Evolutionary conservation across 2,113 vertebrate species (phyloP), one percentile per base, ranked within the genome.

Genomic region (Naja naja): DNA sequence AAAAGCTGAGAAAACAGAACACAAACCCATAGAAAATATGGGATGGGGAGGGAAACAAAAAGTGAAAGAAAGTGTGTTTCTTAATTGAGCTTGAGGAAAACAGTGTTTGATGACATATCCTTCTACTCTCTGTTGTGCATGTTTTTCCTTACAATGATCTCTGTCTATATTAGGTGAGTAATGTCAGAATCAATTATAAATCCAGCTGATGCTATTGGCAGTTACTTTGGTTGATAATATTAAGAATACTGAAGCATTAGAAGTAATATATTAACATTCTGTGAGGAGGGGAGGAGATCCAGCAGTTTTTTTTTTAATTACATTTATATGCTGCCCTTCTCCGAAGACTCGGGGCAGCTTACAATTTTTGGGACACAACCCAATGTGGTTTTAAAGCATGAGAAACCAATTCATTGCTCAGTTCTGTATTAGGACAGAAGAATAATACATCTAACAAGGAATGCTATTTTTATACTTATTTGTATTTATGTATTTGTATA

Each of bases 111-210:
- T 92, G 56, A n/a, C 86, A 55, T 93, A 94, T 74, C n/a, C 93
- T 96, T 95, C 91, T 94, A 23, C 49, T 91, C 88, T 69, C 52
- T 90, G 55, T 85, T 95, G 89, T 94, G 39, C 92, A 52, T 92
- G 89, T 0, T 0, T 45, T 34, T 94, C 88, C 53, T 87, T 93
- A 91, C 30, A 88, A 56, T 5, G 93, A 91, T 55, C 45, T 85
- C 10, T 90, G 88, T 8, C 85, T 88, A 55, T 91, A 45, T 14
- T 91, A 55, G 43, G n/a, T 92, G 53, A 91, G 53, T 0, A 0
- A 81, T 34, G n/a, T 95, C 89, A 93, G 20, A 89, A 69, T 86
- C 88, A 89, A 91, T 89, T 95, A 96, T 94, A 94, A 91, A 95
- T 93, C 94, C 89, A 56, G 3, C 30, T 93, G 92, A 94, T 56